These are phyloP conservation scores for Monopis laevigella DNA, from an alignment of 2,888 invertebrate genomes.

Conservation along the genomic window DNA sequence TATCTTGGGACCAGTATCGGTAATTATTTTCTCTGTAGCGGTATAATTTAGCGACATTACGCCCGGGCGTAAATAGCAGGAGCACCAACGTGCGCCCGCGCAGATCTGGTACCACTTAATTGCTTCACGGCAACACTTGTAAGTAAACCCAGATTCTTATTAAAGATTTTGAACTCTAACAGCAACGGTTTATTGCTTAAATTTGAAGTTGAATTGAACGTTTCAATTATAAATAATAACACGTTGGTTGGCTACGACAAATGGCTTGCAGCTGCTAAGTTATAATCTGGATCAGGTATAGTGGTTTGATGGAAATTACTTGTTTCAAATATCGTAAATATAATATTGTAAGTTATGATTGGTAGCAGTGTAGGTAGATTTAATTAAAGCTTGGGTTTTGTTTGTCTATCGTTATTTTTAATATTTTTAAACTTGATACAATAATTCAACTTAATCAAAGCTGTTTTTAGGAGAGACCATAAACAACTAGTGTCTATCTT, in stretches of 20 bases:
- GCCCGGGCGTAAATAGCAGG: constrained; percentile 49
- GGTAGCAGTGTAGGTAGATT: too few relatives aligned
- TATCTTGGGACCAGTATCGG: constrained; percentile 28
- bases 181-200: background rate
- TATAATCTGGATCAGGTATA: constrained; percentile 50
- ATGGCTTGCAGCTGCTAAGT: constrained; percentile 36
- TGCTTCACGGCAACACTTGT: constrained; percentile 23
- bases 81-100: constrained; percentile 34
- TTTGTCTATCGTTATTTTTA: too few relatives aligned
- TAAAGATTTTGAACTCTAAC: too few relatives aligned
- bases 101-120: constrained; percentile 25
- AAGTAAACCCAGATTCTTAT: background rate
- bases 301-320: constrained; percentile 3
- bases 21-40: constrained; percentile 32
- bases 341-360: too few relatives aligned
- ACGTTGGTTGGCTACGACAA: constrained; percentile 39
- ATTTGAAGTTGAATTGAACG: background rate
- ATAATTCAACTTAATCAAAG: too few relatives aligned
- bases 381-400: too few relatives aligned
- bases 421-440: too few relatives aligned
- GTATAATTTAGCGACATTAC: constrained; percentile 58
- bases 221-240: background rate
- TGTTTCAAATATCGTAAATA: constrained; percentile 1
- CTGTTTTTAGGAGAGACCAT: too few relatives aligned
- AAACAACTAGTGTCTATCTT: too few relatives aligned